These are phyloP conservation scores for Philopedon plagiatum DNA, from an alignment of 2,888 invertebrate species.

Conservation along the genomic window DNA sequence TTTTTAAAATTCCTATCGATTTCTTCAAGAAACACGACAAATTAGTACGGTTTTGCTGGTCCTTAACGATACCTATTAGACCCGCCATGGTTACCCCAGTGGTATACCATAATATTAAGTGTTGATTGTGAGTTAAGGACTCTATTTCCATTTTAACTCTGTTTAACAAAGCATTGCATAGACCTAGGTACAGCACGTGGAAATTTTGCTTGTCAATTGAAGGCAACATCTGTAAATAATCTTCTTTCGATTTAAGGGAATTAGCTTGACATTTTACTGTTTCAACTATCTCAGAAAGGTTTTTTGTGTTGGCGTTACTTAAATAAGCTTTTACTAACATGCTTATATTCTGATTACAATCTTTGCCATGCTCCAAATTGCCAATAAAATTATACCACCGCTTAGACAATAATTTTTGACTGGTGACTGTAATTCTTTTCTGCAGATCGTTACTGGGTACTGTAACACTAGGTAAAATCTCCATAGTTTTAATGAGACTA, in stretches of 20 bases:
- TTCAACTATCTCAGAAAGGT: slow-evolving; percentile 73
- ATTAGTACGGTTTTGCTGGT: slow-evolving; percentile 75
- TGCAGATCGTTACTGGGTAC: slow-evolving; percentile 66
- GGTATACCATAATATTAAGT: slow-evolving; percentile 78
- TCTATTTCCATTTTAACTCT: slow-evolving; percentile 71
- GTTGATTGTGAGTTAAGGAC: slow-evolving; percentile 73
- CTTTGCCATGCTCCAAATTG: slow-evolving; percentile 75
- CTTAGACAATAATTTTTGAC: slow-evolving; percentile 74
- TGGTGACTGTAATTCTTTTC: slow-evolving; percentile 70
- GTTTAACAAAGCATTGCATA: slow-evolving; percentile 76
- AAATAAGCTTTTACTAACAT: slow-evolving; percentile 77
- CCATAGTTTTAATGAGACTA: slow-evolving; percentile 71
- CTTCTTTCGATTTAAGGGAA: slow-evolving; percentile 73
- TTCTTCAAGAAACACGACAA: slow-evolving; percentile 77
- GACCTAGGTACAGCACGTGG: slow-evolving; percentile 76
- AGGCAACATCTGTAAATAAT: slow-evolving; percentile 73
- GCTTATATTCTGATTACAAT: slow-evolving; percentile 68
- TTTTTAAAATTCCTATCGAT: slow-evolving; percentile 77
- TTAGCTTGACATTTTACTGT: slow-evolving; percentile 72
- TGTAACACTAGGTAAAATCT: slow-evolving; percentile 68
- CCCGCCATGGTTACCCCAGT: slow-evolving; percentile 75
- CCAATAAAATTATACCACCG: slow-evolving; percentile 81
- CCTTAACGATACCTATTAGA: slow-evolving; percentile 77
- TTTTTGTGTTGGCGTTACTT: slow-evolving; percentile 72
- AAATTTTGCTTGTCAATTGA: slow-evolving; percentile 80